Conservation (phyloP, 30 jellyfish, hydroid and myxozoan genomes). For the Aurelia sp. region DNA sequence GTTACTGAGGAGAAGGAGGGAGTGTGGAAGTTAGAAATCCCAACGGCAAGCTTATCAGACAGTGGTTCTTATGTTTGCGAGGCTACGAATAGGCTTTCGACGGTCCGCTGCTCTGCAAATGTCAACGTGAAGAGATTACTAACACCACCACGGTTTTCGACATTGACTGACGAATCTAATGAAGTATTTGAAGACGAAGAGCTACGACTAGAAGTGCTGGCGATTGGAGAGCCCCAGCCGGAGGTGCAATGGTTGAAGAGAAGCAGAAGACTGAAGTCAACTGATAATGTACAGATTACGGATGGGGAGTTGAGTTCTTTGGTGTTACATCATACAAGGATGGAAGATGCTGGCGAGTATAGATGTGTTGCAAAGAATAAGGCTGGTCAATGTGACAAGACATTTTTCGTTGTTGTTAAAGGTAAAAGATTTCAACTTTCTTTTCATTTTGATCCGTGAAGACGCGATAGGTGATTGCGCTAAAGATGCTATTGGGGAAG, state of each 20-base stretch:
- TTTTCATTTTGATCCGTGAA: no score
- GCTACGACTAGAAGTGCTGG: constrained; percentile 72
- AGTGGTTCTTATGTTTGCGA: constrained; percentile 69
- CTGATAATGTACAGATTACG: constrained; percentile 58
- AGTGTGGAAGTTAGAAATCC: constrained; percentile 39
- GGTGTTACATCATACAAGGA: constrained; percentile 64
- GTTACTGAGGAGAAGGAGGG: constrained; percentile 50
- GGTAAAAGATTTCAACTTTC: neutral
- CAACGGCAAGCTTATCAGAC: constrained; percentile 49
- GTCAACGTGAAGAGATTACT: constrained; percentile 45
- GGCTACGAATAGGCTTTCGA: constrained; percentile 75
- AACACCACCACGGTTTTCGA: constrained; percentile 84
- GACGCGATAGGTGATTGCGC: no score
- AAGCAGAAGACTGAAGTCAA: constrained; percentile 38
- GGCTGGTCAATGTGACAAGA: constrained; percentile 81
- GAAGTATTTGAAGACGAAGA: constrained; percentile 79
- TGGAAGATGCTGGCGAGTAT: constrained; percentile 84
- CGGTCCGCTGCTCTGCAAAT: constrained; percentile 45
- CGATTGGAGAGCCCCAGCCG: constrained; percentile 92
- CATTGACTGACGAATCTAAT: constrained; percentile 66
- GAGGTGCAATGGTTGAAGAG: constrained; percentile 78
- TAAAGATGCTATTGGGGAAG: no score
- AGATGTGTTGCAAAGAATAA: constrained; percentile 82
- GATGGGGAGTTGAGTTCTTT: constrained; percentile 75
- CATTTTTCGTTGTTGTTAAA: constrained; percentile 66